phyloP scores from a whole-genome alignment of 1,140 invertebrate species.

The Parasteatoda tepidariorum region DNA sequence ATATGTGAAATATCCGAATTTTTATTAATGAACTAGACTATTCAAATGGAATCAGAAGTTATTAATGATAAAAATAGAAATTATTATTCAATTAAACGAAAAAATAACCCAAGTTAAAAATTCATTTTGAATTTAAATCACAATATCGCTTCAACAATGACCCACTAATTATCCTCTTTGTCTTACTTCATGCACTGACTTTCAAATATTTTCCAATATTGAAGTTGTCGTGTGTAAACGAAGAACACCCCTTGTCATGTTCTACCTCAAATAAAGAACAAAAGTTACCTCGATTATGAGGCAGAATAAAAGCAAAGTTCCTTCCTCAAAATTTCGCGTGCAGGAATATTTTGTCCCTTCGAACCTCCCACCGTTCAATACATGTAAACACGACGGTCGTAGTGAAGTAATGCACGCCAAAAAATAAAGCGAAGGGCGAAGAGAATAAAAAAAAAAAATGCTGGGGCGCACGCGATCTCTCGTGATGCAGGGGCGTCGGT shows the following conservation, averaged over 20 bases:
- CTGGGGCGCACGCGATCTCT: constrained; percentile 40
- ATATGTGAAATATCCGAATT: too few relatives aligned
- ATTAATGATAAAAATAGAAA: too few relatives aligned
- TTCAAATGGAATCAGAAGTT: too few relatives aligned
- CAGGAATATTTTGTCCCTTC: constrained; percentile 38
- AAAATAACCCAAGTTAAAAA: too few relatives aligned
- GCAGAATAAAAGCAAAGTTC: constrained; percentile 9
- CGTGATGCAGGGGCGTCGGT: constrained; percentile 41
- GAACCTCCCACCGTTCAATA: constrained; percentile 32
- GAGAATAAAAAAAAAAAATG: constrained; percentile 10
- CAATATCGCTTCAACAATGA: too few relatives aligned
- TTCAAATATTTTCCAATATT: background rate
- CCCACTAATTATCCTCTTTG: background rate
- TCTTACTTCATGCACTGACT: background rate
- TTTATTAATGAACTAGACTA: too few relatives aligned
- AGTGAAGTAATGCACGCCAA: background rate
- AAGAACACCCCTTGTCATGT: background rate
- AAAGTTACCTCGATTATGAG: background rate
- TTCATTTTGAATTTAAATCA: too few relatives aligned
- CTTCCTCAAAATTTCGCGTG: constrained; percentile 27
- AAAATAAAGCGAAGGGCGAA: background rate
- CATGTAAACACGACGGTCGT: constrained; percentile 42
- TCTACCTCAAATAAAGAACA: background rate
- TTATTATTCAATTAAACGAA: too few relatives aligned
- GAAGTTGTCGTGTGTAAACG: background rate